Evolutionary conservation across 2,797 vertebrate species (phyloP).

Genomic region (Buceros bicornis): DNA sequence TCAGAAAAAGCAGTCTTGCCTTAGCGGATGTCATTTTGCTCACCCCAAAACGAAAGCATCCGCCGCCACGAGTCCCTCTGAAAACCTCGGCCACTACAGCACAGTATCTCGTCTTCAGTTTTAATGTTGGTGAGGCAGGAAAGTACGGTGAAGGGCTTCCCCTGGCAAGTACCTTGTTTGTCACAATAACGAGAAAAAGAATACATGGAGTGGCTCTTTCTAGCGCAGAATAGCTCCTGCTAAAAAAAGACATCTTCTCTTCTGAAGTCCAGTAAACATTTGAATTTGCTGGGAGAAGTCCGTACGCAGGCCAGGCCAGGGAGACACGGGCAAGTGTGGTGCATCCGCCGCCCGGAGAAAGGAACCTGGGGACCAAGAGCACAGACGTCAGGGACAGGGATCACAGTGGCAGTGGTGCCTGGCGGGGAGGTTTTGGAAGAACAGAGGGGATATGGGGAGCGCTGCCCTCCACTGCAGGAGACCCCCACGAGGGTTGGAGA

Average conservation of each 20-base stretch:
- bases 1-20: not conserved
- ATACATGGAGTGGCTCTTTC: not conserved
- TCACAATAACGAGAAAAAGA: slow-evolving; percentile 63
- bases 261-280: slow-evolving; percentile 84
- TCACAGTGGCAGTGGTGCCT: rapidly evolving
- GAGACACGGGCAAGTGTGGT: slow-evolving; percentile 92
- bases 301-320: slow-evolving; percentile 86
- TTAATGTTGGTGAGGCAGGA: slow-evolving; percentile 31
- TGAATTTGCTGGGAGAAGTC: slow-evolving; percentile 80
- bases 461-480: rapidly evolving
- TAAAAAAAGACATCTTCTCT: slow-evolving; percentile 84
- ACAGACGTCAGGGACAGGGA: not conserved
- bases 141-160: slow-evolving; percentile 5
- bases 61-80: not conserved
- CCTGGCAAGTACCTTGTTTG: slow-evolving; percentile 25
- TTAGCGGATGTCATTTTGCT: not conserved
- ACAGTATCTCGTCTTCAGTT: not conserved
- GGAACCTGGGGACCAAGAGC: slow-evolving; percentile 85
- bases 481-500: not conserved
- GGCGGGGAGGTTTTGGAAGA: not conserved
- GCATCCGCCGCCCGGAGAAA: slow-evolving; percentile 88
- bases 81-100: not conserved
- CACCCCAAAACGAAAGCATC: slow-evolving; percentile 32
- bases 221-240: slow-evolving; percentile 49
- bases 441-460: rapidly evolving